Base-by-base conservation (phyloP, 2,888 invertebrate genomes). In the Empis stercorea region DNA sequence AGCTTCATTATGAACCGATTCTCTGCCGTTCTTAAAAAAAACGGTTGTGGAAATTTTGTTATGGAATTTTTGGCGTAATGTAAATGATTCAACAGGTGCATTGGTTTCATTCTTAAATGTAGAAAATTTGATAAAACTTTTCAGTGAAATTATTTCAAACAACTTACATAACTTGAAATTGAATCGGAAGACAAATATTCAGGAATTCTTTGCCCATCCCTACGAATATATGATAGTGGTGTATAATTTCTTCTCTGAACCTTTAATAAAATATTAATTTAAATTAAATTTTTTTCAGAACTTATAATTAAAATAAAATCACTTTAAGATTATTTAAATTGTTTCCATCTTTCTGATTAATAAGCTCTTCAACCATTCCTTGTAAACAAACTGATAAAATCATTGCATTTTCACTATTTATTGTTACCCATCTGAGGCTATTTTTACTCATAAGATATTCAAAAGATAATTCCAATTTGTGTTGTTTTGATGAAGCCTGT, bases 321-420 rank as follows among this genome's bases (percentile, higher is more conserved):
- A 38, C 38, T 17, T 13, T 38, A 5, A 38, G 16, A 17, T 38
- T 23, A 27, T 23, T 27, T 10, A 23, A 40, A 40, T 73, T 74
- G 2, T 71, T 65, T 20, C 79, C 81, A 60, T 75, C 77, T 60
- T 80, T 83, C 64, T 84, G 84, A 43, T 83, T 73, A 66, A 87
- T 73, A 56, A 97, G 72, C 67, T 97, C 96, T 62, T 95, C 92
- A 1, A 97, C 96, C 78, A 97, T 91, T 7, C 88, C 85, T 75
- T 95, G 88, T 48, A 99, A 74, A 63, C 93, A 93, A 48, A 94
- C 86, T 30, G 95, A 95, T 77, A 99, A 91, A 52, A 97, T 77
- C 64, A 96, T 94, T 1, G 95, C 91, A 71, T 91, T 87, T 54
- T 88, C 84, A 56, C 92, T 94, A 46, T 80, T 76, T 56, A 97